Evolutionary conservation across 2,113 vertebrate species (phyloP).

Genomic region (Cervus canadensis): DNA sequence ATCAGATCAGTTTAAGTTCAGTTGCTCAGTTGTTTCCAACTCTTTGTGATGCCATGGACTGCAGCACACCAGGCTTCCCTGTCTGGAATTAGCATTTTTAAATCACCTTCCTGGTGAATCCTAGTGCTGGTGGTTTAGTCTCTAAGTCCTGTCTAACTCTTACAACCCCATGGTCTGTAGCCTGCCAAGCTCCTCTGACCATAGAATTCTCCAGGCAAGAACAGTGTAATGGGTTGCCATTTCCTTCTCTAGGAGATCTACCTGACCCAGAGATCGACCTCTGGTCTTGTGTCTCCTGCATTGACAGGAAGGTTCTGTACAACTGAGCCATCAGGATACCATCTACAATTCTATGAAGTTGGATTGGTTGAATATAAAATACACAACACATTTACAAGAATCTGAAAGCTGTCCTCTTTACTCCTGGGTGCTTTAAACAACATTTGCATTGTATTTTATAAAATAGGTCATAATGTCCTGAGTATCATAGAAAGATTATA

Average conservation of each 20-base stretch:
- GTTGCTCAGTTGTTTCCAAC: background rate
- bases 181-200: background rate
- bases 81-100: background rate
- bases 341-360: background rate
- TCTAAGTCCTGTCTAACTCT: background rate
- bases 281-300: background rate
- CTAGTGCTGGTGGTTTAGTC: background rate
- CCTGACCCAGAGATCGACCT: accelerated
- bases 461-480: background rate
- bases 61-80: background rate
- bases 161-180: background rate
- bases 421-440: background rate
- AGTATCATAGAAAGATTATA: background rate
- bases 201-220: background rate
- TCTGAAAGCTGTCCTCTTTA: background rate
- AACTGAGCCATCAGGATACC: background rate
- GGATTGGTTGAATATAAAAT: background rate
- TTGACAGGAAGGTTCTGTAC: background rate
- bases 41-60: background rate
- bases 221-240: background rate
- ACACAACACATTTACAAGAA: background rate
- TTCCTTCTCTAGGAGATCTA: background rate
- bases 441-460: background rate
- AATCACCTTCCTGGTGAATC: background rate
- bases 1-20: background rate